Evolutionary conservation across 2,888 invertebrate species (phyloP).

Genomic region (Zaprionus lineosus): DNA sequence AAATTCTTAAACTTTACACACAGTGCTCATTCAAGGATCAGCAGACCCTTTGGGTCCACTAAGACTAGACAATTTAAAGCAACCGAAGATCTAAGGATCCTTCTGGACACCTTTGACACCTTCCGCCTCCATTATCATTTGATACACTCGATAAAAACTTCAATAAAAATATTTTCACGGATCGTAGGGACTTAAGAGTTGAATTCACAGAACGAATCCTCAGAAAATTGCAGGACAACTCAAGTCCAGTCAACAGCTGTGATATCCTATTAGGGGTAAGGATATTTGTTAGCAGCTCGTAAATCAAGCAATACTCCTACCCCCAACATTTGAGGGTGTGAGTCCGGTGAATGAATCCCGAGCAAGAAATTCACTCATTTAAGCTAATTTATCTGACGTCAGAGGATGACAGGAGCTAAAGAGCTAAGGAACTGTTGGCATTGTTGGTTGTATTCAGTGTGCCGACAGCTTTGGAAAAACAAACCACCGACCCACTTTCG

Average conservation of each 20-base stretch:
- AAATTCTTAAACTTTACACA: too few species aligned
- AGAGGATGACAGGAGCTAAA: slow-evolving; percentile 27
- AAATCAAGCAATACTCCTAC: slow-evolving; percentile 25
- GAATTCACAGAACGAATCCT: slow-evolving; percentile 22
- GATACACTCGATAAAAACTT: slow-evolving; percentile 35
- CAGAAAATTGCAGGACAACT: background rate
- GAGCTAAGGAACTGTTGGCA: slow-evolving; percentile 20
- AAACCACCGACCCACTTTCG: slow-evolving; percentile 71
- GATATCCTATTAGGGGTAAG: slow-evolving; percentile 7
- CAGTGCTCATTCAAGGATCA: too few species aligned
- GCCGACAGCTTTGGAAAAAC: slow-evolving; percentile 64
- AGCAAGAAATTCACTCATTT: slow-evolving; percentile 45
- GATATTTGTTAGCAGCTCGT: slow-evolving; percentile 22
- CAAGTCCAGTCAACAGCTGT: slow-evolving; percentile 34
- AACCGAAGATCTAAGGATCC: too few species aligned
- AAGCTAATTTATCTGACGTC: slow-evolving; percentile 69
- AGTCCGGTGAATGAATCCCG: slow-evolving; percentile 2
- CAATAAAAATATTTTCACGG: slow-evolving; percentile 22
- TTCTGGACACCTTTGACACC: background rate
- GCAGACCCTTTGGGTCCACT: too few species aligned
- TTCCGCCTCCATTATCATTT: slow-evolving; percentile 8
- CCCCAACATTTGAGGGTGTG: slow-evolving; percentile 32
- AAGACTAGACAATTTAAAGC: too few species aligned
- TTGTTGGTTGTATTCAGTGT: slow-evolving; percentile 58
- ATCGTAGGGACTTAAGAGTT: too few species aligned